Conservation (phyloP, 2,888 invertebrate species). For the Myopa tessellatipennis region DNA sequence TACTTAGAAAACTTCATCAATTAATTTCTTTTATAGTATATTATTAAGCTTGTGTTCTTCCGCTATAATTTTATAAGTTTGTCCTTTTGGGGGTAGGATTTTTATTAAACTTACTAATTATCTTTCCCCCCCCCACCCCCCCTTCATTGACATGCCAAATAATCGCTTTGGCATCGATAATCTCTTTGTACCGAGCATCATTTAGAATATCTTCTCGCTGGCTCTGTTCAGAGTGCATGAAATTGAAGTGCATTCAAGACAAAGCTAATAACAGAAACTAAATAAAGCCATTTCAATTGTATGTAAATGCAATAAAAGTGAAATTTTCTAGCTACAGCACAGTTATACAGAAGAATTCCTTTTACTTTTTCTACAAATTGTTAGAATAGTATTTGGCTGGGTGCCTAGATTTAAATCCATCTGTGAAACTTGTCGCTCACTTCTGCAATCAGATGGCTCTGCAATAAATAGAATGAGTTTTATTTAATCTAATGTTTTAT, state of each 20-base stretch:
- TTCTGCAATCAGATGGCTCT: constrained; percentile 1
- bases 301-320: background rate
- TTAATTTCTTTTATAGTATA: no score
- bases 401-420: constrained; percentile 31
- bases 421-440: constrained; percentile 32
- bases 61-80: no score
- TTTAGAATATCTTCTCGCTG: no score
- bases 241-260: constrained; percentile 7
- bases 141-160: background rate
- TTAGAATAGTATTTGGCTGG: constrained; percentile 8
- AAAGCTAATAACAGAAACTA: background rate
- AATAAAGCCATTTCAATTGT: background rate
- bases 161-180: no score
- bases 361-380: background rate
- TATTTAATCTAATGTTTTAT: background rate
- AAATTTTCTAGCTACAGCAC: background rate
- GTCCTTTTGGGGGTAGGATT: no score
- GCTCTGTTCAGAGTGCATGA: background rate
- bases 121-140: background rate
- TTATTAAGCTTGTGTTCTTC: no score
- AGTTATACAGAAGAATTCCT: background rate
- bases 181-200: no score
- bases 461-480: background rate
- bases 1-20: no score
- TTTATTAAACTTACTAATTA: background rate